Evolutionary conservation across 2,113 vertebrate genomes (phyloP), one percentile per base, ranked within the genome.

Genomic region (Astatotilapia flaviijosephi): DNA sequence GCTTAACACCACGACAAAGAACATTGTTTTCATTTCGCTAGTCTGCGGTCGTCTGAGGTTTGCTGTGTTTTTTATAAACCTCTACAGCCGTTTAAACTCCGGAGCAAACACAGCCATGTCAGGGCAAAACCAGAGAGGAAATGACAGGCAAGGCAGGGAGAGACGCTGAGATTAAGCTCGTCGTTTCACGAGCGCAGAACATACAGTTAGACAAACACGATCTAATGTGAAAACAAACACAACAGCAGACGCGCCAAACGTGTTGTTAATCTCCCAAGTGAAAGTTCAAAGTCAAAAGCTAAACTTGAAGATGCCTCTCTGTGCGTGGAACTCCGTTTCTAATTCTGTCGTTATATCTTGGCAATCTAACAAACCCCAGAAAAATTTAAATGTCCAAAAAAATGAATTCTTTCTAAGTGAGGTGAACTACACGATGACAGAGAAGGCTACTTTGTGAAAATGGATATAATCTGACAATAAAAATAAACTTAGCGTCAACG

Each of bases 111-210:
- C 83, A 88, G 89, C 77, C 84, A 77, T 91, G 87, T 91, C 91
- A 91, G 80, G 54, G 86, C 90, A 94, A 95, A 95, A 93, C 79
- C 82, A 80, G 80, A 90, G 81, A 94, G 90, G 93, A 93, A 95
- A 95, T 95, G 91, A 95, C 91, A 94, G 94, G 93, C 84, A 86
- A 91, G 89, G 83, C 68, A 91, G 89, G 73, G 91, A 90, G 75
- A 84, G 91, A 93, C 84, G 56, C 75, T 19, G 60, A 90, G 88
- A 93, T 91, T 81, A 88, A 82, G 35, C 70, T 82, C 2, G 15
- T 47, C 47, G 83, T 90, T 92, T 89, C 17, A 60, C 62, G 49
- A 83, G 62, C 49, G 26, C n/a, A 31, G 28, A 90, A 53, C 92
- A 80, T 54, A 65, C 80, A 82, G 68, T 40, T 10, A n/a, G 8